phyloP scores from a whole-genome alignment of 2,797 vertebrate species.

The Sciurus vulgaris region DNA sequence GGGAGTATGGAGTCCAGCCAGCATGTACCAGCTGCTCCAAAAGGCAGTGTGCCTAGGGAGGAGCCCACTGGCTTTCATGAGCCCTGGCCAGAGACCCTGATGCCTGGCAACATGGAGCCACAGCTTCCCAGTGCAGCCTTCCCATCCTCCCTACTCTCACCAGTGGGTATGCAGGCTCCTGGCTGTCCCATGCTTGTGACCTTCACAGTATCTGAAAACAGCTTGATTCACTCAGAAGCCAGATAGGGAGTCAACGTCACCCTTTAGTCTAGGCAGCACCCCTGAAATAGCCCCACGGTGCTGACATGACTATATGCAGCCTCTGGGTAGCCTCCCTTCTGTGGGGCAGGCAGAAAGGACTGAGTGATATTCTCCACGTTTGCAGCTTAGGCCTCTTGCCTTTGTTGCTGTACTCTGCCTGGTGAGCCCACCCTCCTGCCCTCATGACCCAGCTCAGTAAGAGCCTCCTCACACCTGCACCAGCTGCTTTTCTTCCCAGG shows the following conservation, averaged over 20 bases:
- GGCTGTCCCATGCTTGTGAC: neutral
- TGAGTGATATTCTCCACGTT: neutral
- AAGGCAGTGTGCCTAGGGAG: neutral
- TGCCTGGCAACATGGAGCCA: neutral
- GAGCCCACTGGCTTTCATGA: neutral
- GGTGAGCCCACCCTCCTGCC: too few relatives aligned
- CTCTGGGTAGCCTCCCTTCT: neutral
- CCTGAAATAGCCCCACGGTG: neutral
- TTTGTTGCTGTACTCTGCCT: neutral
- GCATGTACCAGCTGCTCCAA: neutral
- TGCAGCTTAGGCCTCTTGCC: neutral
- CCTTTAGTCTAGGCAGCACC: neutral
- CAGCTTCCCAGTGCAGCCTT: too few relatives aligned
- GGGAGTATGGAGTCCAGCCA: neutral
- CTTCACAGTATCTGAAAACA: neutral
- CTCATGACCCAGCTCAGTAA: neutral
- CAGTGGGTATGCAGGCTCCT: neutral
- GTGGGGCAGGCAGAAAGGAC: neutral
- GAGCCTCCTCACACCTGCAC: too few relatives aligned
- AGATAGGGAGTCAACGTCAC: neutral
- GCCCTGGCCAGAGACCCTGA: neutral
- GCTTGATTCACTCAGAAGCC: neutral
- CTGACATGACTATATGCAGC: neutral
- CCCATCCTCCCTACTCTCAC: neutral
- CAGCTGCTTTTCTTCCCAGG: too few relatives aligned